Percentiles rank a stretch among this genome's conserved stretches.
These are phyloP conservation scores for Natator depressus DNA, from an alignment of 2,113 vertebrate genomes.

Conservation along the genomic window DNA sequence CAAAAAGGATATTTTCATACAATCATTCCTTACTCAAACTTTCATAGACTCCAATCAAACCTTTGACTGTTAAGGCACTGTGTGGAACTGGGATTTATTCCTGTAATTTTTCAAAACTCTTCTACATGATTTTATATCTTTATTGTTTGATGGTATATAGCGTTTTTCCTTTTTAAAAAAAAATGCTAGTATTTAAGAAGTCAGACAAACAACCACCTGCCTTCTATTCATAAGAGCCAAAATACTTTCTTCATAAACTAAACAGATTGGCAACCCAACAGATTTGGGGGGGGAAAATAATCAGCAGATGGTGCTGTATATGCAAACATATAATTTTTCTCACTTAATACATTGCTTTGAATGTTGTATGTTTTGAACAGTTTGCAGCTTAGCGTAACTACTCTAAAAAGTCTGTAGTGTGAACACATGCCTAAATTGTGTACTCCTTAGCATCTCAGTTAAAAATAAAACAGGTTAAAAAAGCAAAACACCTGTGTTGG, in stretches of 20 bases:
- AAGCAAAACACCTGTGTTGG: rapidly evolving
- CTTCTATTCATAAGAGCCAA: neutral
- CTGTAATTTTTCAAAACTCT: neutral
- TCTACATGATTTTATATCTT: neutral
- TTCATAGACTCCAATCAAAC: constrained; percentile 5
- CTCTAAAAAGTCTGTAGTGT: neutral
- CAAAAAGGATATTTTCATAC: neutral
- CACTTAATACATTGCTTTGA: neutral
- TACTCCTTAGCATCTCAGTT: neutral
- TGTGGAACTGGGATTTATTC: neutral
- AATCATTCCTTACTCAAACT: neutral
- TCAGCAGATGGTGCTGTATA: constrained; percentile 59
- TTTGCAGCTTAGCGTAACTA: neutral
- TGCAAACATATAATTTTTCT: constrained; percentile 18
- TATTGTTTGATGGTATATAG: neutral
- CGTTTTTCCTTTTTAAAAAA: rapidly evolving
- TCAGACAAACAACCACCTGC: neutral
- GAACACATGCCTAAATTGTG: neutral
- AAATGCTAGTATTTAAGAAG: neutral
- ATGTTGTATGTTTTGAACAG: neutral
- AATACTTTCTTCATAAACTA: neutral
- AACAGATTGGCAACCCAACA: constrained; percentile 13
- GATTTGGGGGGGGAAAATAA: constrained; percentile 15
- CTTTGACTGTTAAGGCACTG: neutral
- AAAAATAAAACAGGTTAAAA: neutral